These are phyloP conservation scores for Strongylocentrotus purpuratus DNA, from an alignment of 35 echinoderm and acorn worm species.

Conservation along the genomic window DNA sequence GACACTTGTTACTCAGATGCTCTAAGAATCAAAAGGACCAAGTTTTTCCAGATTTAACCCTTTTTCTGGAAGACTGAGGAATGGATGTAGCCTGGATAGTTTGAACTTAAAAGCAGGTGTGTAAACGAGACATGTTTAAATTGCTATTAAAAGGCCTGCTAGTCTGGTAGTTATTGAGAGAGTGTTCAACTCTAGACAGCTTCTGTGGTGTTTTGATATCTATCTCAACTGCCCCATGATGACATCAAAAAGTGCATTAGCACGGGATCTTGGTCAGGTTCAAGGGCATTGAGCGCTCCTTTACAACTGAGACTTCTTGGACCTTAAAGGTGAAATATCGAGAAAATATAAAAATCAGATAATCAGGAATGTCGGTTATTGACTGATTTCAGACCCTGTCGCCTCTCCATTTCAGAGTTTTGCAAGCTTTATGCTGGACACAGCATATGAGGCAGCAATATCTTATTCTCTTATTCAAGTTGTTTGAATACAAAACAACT, in stretches of 20 bases:
- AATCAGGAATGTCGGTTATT: too few relatives aligned
- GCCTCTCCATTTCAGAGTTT: too few relatives aligned
- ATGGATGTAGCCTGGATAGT: neutral
- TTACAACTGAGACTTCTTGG: neutral
- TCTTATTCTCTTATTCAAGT: too few relatives aligned
- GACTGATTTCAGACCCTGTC: too few relatives aligned
- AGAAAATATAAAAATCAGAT: neutral
- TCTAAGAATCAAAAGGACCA: too few relatives aligned
- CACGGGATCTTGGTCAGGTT: slow-evolving; percentile 23
- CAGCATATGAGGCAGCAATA: too few relatives aligned
- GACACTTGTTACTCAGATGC: too few relatives aligned
- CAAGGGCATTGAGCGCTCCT: neutral
- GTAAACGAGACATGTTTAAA: neutral
- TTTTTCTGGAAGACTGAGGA: neutral
- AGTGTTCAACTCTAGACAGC: neutral
- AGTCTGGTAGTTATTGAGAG: neutral
- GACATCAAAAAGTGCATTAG: slow-evolving; percentile 44
- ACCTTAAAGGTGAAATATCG: neutral
- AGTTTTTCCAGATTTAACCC: too few relatives aligned
- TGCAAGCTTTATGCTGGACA: too few relatives aligned
- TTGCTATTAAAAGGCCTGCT: neutral
- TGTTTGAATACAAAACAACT: too few relatives aligned
- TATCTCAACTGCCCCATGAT: neutral
- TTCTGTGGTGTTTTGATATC: slow-evolving; percentile 26
- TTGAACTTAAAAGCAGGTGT: neutral